Base-by-base conservation (phyloP, 2,888 invertebrate species). In the Eupithecia exiguata region DNA sequence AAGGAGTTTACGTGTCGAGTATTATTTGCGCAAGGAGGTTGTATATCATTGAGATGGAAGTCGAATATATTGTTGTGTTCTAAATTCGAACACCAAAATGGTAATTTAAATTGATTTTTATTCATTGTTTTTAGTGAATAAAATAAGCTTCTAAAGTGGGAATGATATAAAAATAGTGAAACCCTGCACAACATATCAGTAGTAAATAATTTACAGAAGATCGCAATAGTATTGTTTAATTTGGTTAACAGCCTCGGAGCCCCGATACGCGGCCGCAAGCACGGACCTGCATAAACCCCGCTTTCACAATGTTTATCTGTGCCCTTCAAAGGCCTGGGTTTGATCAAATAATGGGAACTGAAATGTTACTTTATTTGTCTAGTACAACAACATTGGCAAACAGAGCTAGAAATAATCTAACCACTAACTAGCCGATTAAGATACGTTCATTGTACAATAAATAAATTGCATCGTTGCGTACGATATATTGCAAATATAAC, bases 301-400 rank as follows among this genome's bases (percentile, higher is more conserved):
- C 67, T 69, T 73, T 79, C 78, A 63, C 72, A 49, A 70, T 78
- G 77, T 78, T 78, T 80, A 77, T 77, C 74, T 74, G 62, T 70
- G 68, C 69, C 77, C 75, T 80, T 74, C 74, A 74, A 77, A 68
- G 74, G 75, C 66, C 58, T 70, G 35, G 66, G 71, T 62, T 70
- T 49, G 72, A 74, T 78, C 75, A 77, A 78, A 77, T 74, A 74
- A 69, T 77, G 70, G 53, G 30, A 35, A n/a, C 25, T n/a, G 5
- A 38, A 63, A 9, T 16, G 49, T 49, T 21, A 53, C 21, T 53
- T 21, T 9, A 21, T 21, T 21, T 53, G 3, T 53, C 10, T 18
- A 62, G 62, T 62, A 35, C 30, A 62, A 7, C 18, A 62, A 35
- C 35, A 62, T 18, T 5, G 30, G 1, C 30, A 21, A 30, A 18